Conservation (phyloP, 2,888 invertebrate genomes). For the Gari tellinella region DNA sequence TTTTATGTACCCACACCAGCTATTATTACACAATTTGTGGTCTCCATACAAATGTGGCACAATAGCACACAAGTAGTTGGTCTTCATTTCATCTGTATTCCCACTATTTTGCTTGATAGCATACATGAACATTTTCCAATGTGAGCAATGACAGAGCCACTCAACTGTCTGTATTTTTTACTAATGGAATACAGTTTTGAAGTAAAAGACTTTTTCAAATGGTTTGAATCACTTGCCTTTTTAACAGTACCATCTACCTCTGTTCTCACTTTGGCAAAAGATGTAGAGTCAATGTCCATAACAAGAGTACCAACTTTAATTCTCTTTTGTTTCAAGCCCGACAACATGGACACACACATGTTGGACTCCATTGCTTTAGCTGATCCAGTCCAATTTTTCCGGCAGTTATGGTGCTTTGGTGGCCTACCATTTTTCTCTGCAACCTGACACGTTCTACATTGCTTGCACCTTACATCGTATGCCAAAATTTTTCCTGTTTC, state of each 20-base stretch:
- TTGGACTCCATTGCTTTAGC: neutral
- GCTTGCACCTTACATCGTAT: neutral
- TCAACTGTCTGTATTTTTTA: neutral
- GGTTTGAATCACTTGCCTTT: neutral
- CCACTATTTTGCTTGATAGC: neutral
- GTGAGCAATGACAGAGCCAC: neutral
- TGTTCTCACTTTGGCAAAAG: neutral
- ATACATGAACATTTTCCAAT: neutral
- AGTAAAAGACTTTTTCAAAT: neutral
- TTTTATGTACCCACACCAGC: neutral
- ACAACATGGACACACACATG: neutral
- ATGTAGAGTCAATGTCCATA: neutral
- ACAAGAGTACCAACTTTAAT: neutral
- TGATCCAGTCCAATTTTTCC: neutral
- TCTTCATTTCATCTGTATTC: neutral
- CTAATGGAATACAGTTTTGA: neutral
- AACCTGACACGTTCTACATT: neutral
- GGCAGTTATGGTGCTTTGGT: neutral
- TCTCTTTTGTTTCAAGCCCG: neutral
- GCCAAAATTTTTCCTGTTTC: neutral
- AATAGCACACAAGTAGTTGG: neutral
- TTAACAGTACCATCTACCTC: neutral
- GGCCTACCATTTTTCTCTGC: neutral
- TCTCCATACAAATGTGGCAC: neutral
- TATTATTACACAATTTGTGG: neutral